Conservation (phyloP, 2,888 invertebrate species). For the Melieria omissa region DNA sequence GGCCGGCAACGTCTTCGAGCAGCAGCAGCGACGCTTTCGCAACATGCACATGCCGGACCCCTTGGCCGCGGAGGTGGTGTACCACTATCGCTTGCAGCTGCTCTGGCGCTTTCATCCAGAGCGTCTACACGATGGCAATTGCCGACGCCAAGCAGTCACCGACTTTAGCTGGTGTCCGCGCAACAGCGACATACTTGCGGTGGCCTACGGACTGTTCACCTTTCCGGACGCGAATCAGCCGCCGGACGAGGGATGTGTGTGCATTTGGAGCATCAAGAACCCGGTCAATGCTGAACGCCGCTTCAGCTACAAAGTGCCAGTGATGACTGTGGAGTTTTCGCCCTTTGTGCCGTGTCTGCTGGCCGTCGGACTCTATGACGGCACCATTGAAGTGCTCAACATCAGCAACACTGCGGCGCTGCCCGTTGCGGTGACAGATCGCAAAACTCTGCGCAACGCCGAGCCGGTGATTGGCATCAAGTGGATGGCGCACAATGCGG, state of each 20-base stretch:
- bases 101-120: constrained; percentile 76
- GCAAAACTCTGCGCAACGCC: constrained; percentile 72
- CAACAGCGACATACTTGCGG: constrained; percentile 79
- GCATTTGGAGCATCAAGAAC: constrained; percentile 85
- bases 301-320: constrained; percentile 73
- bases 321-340: constrained; percentile 79
- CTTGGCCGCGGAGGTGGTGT: constrained; percentile 73
- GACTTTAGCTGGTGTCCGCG: constrained; percentile 75
- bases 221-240: constrained; percentile 66
- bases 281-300: constrained; percentile 79
- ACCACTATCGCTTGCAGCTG: constrained; percentile 74
- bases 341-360: constrained; percentile 76
- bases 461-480: constrained; percentile 76
- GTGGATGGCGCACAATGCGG: constrained; percentile 69
- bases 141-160: constrained; percentile 68
- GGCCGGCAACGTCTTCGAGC: constrained; percentile 74
- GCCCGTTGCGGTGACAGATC: constrained; percentile 70
- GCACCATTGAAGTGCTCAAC: constrained; percentile 77
- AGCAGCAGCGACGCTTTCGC: constrained; percentile 77
- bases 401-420: constrained; percentile 71
- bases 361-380: constrained; percentile 81
- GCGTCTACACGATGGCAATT: constrained; percentile 64
- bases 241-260: constrained; percentile 72
- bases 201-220: constrained; percentile 77
- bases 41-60: constrained; percentile 74